Percentiles rank a stretch among this genome's conserved stretches.
phyloP scores from a whole-genome alignment of 2,797 vertebrate genomes.

The Anguilla megastoma region DNA sequence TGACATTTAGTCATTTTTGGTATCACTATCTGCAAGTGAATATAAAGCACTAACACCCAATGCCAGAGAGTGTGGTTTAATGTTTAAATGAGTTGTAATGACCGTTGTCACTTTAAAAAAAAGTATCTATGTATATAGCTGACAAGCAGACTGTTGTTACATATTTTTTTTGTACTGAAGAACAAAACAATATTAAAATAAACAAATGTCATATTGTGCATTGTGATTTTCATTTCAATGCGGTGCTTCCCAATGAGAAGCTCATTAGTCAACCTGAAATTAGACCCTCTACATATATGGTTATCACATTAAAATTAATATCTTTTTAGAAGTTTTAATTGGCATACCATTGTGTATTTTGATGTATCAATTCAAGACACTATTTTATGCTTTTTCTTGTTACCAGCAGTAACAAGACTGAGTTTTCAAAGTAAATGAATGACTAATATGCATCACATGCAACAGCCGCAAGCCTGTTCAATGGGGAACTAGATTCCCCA shows the following conservation, averaged over 20 bases:
- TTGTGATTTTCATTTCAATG: background rate
- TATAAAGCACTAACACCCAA: background rate
- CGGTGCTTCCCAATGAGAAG: too few species aligned
- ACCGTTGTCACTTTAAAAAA: conserved; percentile 7
- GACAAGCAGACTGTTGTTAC: conserved; percentile 30
- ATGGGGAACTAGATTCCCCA: too few species aligned
- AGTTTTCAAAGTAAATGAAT: background rate
- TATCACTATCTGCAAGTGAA: background rate
- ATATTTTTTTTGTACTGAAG: conserved; percentile 44
- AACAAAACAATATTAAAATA: conserved; percentile 57
- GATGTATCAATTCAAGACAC: background rate
- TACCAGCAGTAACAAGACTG: background rate
- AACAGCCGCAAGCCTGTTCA: too few species aligned
- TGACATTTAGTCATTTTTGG: background rate
- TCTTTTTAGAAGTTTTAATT: background rate
- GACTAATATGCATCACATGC: background rate
- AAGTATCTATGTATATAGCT: conserved; percentile 38
- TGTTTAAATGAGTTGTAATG: background rate
- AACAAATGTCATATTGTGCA: conserved; percentile 34
- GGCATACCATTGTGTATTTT: background rate
- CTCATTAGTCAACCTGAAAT: background rate
- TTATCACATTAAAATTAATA: background rate
- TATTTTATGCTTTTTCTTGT: background rate
- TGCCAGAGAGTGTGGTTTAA: background rate
- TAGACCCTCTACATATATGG: background rate